Evolutionary conservation across 2,888 invertebrate genomes (phyloP), one percentile per base, ranked within the genome.

Genomic region (Trisateles emortualis): DNA sequence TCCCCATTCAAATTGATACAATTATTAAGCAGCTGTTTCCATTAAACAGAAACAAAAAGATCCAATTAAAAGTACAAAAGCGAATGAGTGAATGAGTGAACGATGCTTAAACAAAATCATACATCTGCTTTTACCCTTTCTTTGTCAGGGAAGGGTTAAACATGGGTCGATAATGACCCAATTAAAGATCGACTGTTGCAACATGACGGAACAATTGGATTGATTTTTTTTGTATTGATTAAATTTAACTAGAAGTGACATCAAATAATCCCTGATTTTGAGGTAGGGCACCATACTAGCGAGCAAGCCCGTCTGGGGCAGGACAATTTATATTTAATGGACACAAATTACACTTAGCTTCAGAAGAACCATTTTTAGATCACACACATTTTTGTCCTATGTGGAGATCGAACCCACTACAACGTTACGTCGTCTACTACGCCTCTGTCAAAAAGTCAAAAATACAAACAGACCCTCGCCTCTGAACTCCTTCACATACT

Each of bases 91-190:
- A 68, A 74, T 54, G 54, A 55, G 46, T 59, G 70, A 66, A 52
- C 59, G 71, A 82, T 79, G 84, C 81, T 82, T 79, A 79, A 78
- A 81, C 79, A 79, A 86, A 87, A 85, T 87, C 88, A 86, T 81
- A 73, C 91, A 92, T 91, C 90, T 92, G 91, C 84, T 81, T 68
- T 55, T 84, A 84, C 88, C 88, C 87, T 86, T 85, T 75, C 71
- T 75, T 76, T 78, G 76, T 73, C 81, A 74, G 76, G 77, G 76
- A 66, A 65, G 71, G 71, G 69, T 64, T 68, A 64, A 60, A 47
- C 54, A 50, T 48, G 64, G 61, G 55, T 56, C 72, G 67, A 85
- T 87, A 84, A 86, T 83, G 81, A 81, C 76, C 82, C 81, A 87
- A 89, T 89, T 87, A 88, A 79, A 74, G 72, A 73, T 67, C 74